phyloP scores from a whole-genome alignment of 2,797 vertebrate species.

The Triplophysa bombifrons region DNA sequence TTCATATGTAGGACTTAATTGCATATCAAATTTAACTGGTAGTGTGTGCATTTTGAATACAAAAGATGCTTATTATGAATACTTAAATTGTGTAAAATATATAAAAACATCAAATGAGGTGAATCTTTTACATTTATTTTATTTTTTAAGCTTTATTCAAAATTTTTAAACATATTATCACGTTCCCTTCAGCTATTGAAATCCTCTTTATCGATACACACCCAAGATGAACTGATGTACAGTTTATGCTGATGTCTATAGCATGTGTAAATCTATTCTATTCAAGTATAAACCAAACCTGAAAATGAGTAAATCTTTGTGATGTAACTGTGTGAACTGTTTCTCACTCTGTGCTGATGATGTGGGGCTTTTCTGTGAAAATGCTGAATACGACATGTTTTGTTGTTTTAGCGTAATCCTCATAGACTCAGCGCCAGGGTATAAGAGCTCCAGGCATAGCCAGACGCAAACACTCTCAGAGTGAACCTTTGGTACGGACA shows the following conservation, averaged over 20 bases:
- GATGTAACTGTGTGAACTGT: slow-evolving; percentile 22
- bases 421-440: slow-evolving; percentile 76
- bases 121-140: no score
- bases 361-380: slow-evolving; percentile 71
- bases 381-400: slow-evolving; percentile 77
- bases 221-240: not conserved
- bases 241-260: not conserved
- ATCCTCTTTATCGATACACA: not conserved
- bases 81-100: no score
- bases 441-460: slow-evolving; percentile 71
- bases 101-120: no score
- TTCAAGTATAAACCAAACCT: not conserved
- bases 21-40: no score
- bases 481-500: slow-evolving; percentile 71
- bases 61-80: no score
- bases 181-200: not conserved
- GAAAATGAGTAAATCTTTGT: not conserved
- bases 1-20: not conserved
- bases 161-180: no score
- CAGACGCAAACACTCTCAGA: slow-evolving; percentile 72
- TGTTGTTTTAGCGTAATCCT: slow-evolving; percentile 77
- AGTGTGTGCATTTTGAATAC: no score
- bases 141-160: no score
- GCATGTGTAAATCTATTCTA: not conserved
- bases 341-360: slow-evolving; percentile 73